Conservation (phyloP, 2,113 vertebrate genomes). For the Perca fluviatilis region DNA sequence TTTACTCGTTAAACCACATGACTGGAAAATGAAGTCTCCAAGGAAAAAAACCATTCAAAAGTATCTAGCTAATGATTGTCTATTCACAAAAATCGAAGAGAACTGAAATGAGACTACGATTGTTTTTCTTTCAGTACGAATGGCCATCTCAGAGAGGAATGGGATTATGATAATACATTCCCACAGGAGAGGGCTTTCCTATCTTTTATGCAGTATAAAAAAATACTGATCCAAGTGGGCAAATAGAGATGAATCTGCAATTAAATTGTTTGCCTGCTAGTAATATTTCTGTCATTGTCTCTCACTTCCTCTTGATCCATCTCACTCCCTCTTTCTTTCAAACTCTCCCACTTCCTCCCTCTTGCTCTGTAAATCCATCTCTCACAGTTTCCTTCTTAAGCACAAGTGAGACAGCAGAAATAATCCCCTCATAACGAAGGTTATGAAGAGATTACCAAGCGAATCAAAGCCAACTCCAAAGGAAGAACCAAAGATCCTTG, state of each 20-base stretch:
- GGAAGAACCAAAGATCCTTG: conserved; percentile 43
- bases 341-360: conserved; percentile 10
- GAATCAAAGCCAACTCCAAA: conserved; percentile 53
- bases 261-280: conserved; percentile 46
- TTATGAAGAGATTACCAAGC: conserved; percentile 62
- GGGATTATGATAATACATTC: conserved; percentile 32
- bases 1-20: conserved; percentile 56
- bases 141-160: conserved; percentile 18
- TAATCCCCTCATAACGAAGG: conserved; percentile 32
- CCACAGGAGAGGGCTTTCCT: conserved; percentile 22
- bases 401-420: conserved; percentile 29
- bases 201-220: conserved; percentile 5
- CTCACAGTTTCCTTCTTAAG: conserved; percentile 42
- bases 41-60: conserved; percentile 46
- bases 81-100: conserved; percentile 44
- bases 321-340: conserved; percentile 21
- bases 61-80: conserved; percentile 57
- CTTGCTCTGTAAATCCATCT: conserved; percentile 47
- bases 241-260: conserved; percentile 55
- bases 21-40: conserved; percentile 61
- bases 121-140: conserved; percentile 37
- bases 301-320: conserved; percentile 20
- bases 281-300: conserved; percentile 51
- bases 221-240: conserved; percentile 9
- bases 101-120: conserved; percentile 44